These are phyloP conservation scores for Drosophila auraria DNA, from an alignment of 1,140 invertebrate species.

Conservation along the genomic window DNA sequence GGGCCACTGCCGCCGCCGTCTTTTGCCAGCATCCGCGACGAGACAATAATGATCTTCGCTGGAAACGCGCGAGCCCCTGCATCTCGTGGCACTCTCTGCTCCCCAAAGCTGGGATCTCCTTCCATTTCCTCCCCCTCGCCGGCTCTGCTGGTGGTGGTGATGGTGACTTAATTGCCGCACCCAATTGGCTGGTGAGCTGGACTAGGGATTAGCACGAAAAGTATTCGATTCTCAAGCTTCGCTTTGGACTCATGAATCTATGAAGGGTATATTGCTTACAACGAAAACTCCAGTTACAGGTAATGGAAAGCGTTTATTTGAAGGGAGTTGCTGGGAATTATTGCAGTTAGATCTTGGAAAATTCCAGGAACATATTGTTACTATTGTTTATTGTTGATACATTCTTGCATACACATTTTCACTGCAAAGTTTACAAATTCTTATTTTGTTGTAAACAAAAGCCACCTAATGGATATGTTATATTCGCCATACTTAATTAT, in stretches of 20 bases:
- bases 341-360: not conserved
- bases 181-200: constrained; percentile 53
- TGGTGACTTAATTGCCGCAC: constrained; percentile 82
- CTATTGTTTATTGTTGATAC: not conserved
- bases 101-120: constrained; percentile 4
- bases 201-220: constrained; percentile 65
- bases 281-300: not conserved
- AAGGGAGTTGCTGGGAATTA: not conserved
- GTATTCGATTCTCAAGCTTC: constrained; percentile 18
- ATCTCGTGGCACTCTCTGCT: not conserved
- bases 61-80: constrained; percentile 64
- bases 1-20: constrained; percentile 16
- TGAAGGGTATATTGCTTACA: not conserved
- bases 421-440: too few relatives aligned
- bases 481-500: constrained; percentile 2
- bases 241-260: not conserved
- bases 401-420: not conserved
- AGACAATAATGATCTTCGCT: constrained; percentile 82
- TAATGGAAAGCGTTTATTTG: not conserved
- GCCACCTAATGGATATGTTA: not conserved
- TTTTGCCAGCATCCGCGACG: constrained; percentile 64
- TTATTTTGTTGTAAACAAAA: not conserved
- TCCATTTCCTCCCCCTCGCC: constrained; percentile 8
- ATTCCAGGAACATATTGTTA: too few relatives aligned
- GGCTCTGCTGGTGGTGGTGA: constrained; percentile 14